These are phyloP conservation scores for Acanthopagrus latus DNA, from an alignment of 2,797 vertebrate species.

Conservation along the genomic window DNA sequence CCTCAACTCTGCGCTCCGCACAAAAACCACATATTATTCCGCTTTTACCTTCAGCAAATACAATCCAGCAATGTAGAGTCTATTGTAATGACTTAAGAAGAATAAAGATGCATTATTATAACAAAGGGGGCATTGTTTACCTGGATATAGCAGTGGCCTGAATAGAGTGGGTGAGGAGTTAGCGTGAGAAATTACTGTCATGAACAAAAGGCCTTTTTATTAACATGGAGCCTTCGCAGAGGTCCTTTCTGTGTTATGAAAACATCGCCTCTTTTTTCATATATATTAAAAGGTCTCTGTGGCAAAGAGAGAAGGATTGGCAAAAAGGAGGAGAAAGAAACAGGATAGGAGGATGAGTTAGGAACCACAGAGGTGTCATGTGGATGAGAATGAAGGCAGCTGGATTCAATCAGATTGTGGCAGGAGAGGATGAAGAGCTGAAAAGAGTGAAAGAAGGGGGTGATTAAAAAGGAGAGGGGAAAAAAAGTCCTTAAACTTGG, in stretches of 20 bases:
- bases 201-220: constrained; percentile 78
- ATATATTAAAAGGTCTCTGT: constrained; percentile 48
- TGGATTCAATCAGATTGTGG: constrained; percentile 78
- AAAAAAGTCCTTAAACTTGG: constrained; percentile 64
- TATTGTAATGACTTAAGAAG: constrained; percentile 80
- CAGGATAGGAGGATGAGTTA: constrained; percentile 56
- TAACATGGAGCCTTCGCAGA: constrained; percentile 56
- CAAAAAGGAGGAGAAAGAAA: constrained; percentile 33
- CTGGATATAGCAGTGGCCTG: constrained; percentile 70
- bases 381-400: constrained; percentile 78
- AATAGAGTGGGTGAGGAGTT: constrained; percentile 78
- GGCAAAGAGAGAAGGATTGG: constrained; percentile 50
- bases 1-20: constrained; percentile 75
- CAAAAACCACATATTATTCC: constrained; percentile 81
- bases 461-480: constrained; percentile 70
- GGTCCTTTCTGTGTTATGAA: constrained; percentile 57
- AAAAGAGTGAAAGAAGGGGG: constrained; percentile 46
- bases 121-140: constrained; percentile 81
- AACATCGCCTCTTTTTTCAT: constrained; percentile 18
- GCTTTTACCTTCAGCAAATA: constrained; percentile 80
- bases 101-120: constrained; percentile 79
- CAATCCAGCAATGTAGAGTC: constrained; percentile 63
- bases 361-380: constrained; percentile 63
- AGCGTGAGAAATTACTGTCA: constrained; percentile 76
- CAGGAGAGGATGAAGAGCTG: constrained; percentile 56